phyloP scores from a whole-genome alignment of 2,113 vertebrate species.

The Eubucco bourcierii region DNA sequence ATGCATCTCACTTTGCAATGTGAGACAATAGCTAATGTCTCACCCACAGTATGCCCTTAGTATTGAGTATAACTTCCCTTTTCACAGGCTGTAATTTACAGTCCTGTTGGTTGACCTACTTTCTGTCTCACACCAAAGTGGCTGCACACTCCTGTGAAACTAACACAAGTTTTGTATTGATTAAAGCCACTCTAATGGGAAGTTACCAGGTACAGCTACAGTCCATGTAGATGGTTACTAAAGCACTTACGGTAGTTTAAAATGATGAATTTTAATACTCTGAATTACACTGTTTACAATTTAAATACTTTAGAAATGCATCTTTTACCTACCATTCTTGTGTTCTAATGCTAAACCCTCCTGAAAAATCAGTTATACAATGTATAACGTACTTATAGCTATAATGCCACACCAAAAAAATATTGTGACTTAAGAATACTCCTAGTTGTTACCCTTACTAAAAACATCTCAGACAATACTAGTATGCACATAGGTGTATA shows the following conservation, averaged over 20 bases:
- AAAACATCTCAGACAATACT: neutral
- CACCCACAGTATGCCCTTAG: neutral
- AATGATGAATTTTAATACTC: neutral
- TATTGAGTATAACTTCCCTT: neutral
- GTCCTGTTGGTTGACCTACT: neutral
- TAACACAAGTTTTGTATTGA: neutral
- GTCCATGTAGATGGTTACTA: neutral
- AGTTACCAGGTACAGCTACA: neutral
- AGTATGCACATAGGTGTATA: constrained; percentile 38
- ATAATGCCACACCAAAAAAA: neutral
- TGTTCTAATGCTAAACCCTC: neutral
- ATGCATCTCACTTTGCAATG: neutral
- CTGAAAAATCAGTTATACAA: neutral
- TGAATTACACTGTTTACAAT: neutral
- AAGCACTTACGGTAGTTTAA: constrained; percentile 19
- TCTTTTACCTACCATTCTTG: neutral
- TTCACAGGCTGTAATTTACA: neutral
- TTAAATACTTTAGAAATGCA: neutral
- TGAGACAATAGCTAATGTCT: neutral
- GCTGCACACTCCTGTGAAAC: neutral
- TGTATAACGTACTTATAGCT: neutral
- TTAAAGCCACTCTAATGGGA: constrained; percentile 8
- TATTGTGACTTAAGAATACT: neutral
- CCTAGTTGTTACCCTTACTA: neutral
- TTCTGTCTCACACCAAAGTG: neutral